Base-by-base conservation (phyloP, 2,888 invertebrate species). In the Lasiommata megera region DNA sequence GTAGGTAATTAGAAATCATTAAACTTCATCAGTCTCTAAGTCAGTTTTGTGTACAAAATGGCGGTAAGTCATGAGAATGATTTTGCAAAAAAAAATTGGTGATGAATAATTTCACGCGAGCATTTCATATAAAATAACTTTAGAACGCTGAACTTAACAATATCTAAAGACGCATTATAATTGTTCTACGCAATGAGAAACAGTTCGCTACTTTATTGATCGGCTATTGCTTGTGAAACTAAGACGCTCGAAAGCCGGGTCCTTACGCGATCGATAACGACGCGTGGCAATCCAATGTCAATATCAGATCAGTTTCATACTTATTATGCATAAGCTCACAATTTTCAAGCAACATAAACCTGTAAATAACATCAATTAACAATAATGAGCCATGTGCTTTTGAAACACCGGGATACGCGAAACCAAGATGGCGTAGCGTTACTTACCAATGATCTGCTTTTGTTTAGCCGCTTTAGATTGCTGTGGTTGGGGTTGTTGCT, bases 371-470 rank as follows among this genome's bases (percentile, higher is more conserved):
- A n/a, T 7, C 37, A 57, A 50, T 41, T 50, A 48, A 36, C 47
- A 56, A 43, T 54, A 41, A 47, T 43, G 47, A 63, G 73, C 83
- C 87, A 89, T 87, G 88, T 89, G 88, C 85, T 88, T 80, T 77
- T 66, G 61, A 66, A 73, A 79, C 71, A 79, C 84, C 84, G 83
- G 83, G 71, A 74, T 76, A 80, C 67, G 73, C 69, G 79, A 82
- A 84, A 76, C 74, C 84, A 90, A 90, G 78, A 90, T 90, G 89
- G 89, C 89, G 89, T 77, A 81, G 83, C 81, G 77, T 76, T 71
- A 88, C 93, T 93, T 89, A 96, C 96, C 96, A 92, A 96, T 96
- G 92, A 96, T 93, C 93, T 95, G 95, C 93, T 97, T 97, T 92
- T 94, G 94, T 91, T 93, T 94, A 85, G 92, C 93, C 92, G 93